Conservation (phyloP, 2,113 vertebrate genomes). For the Thinocorus orbignyianus region DNA sequence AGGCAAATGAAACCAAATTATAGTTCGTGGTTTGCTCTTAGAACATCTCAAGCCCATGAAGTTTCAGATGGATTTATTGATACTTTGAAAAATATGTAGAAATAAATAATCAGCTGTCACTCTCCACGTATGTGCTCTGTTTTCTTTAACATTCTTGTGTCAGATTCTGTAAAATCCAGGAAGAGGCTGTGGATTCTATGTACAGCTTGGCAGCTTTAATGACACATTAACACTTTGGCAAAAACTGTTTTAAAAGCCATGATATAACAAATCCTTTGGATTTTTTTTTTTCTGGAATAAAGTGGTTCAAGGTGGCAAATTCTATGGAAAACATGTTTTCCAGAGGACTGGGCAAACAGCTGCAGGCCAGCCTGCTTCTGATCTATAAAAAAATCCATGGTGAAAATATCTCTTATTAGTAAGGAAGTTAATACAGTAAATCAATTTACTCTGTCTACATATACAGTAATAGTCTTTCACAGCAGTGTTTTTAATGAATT, state of each 20-base stretch:
- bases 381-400: not conserved
- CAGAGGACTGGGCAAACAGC: not conserved
- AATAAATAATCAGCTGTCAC: constrained; percentile 44
- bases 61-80: constrained; percentile 34
- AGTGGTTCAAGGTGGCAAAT: constrained; percentile 5
- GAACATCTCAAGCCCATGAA: not conserved
- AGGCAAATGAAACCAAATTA: not conserved
- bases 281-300: constrained; percentile 10
- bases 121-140: constrained; percentile 28
- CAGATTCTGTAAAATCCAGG: constrained; percentile 22
- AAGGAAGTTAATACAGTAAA: constrained; percentile 62
- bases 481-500: constrained; percentile 46
- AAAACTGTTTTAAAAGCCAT: not conserved
- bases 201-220: constrained; percentile 4
- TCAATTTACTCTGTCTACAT: constrained; percentile 62
- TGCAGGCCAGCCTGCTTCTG: not conserved
- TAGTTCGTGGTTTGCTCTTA: not conserved
- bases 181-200: not conserved
- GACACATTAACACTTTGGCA: constrained; percentile 16
- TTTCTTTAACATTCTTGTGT: constrained; percentile 48
- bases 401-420: constrained; percentile 36
- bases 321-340: constrained; percentile 18
- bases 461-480: constrained; percentile 35
- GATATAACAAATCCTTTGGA: not conserved
- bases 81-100: constrained; percentile 51